Conservation (phyloP, 2,113 vertebrate genomes). For the Helogale parvula region DNA sequence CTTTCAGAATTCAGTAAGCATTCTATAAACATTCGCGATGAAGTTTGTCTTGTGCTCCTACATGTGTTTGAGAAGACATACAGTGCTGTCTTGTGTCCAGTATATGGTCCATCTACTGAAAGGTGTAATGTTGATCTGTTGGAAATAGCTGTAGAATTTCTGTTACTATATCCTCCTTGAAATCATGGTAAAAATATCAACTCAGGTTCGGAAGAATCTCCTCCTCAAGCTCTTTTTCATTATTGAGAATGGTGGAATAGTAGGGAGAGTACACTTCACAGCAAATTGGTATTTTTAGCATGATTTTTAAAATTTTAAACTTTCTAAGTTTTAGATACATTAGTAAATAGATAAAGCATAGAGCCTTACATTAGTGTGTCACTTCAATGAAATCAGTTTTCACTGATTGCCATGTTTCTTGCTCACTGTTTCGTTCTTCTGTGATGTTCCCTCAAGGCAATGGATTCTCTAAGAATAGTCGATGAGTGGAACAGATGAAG, state of each 20-base stretch:
- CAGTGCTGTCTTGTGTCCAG: background rate
- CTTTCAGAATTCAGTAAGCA: constrained; percentile 31
- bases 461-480: background rate
- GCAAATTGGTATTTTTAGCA: background rate
- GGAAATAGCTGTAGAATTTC: background rate
- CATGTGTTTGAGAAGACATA: background rate
- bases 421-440: background rate
- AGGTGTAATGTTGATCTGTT: background rate
- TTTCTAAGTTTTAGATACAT: background rate
- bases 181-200: background rate
- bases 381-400: background rate
- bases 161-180: background rate
- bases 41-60: background rate
- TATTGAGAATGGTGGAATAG: background rate
- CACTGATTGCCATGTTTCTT: background rate
- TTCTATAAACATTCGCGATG: background rate
- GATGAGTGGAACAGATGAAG: background rate
- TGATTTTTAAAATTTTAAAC: background rate
- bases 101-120: background rate
- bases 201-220: background rate
- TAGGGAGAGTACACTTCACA: background rate
- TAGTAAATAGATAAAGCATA: background rate
- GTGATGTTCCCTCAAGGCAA: background rate
- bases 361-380: background rate
- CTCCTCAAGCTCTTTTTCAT: background rate